Evolutionary conservation across 2,888 invertebrate genomes (phyloP).

Genomic region (Drosophila neonasuta): DNA sequence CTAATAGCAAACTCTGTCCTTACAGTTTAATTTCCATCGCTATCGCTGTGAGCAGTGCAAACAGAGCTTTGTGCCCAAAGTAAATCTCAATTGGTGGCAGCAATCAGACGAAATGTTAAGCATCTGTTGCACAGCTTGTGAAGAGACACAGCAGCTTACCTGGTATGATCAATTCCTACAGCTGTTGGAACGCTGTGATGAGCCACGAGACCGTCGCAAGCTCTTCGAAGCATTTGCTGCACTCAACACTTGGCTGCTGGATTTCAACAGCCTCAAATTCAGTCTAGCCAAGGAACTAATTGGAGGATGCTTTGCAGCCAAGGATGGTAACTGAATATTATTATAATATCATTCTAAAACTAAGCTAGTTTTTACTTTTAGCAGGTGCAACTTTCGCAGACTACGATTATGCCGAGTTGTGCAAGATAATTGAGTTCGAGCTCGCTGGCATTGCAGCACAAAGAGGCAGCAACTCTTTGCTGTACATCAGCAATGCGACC

Average conservation of each 20-base stretch:
- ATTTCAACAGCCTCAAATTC: constrained; percentile 55
- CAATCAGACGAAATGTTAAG: not conserved
- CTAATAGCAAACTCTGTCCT: not conserved
- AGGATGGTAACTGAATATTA: constrained; percentile 39
- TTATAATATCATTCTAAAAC: too few relatives aligned
- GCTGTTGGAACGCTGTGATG: constrained; percentile 24
- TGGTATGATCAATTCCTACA: constrained; percentile 45
- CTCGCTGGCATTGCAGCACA: constrained; percentile 46
- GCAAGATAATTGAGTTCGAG: constrained; percentile 48
- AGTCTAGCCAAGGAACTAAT: constrained; percentile 44
- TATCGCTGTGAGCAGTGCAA: constrained; percentile 73
- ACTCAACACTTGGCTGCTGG: constrained; percentile 52
- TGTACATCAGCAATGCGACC: constrained; percentile 59
- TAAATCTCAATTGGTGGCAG: constrained; percentile 66
- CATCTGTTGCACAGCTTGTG: constrained; percentile 60
- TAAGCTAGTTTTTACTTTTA: constrained; percentile 4
- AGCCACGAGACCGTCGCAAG: constrained; percentile 23
- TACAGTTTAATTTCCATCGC: constrained; percentile 65
- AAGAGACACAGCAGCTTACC: constrained; percentile 38
- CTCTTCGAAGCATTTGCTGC: constrained; percentile 50
- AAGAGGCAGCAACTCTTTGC: constrained; percentile 47
- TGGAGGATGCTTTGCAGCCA: constrained; percentile 34
- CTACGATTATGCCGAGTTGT: constrained; percentile 58
- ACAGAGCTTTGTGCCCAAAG: constrained; percentile 54
- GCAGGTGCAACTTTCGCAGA: constrained; percentile 47